Base-by-base conservation (phyloP, 1,140 invertebrate genomes). In the Sesamia nonagrioides region DNA sequence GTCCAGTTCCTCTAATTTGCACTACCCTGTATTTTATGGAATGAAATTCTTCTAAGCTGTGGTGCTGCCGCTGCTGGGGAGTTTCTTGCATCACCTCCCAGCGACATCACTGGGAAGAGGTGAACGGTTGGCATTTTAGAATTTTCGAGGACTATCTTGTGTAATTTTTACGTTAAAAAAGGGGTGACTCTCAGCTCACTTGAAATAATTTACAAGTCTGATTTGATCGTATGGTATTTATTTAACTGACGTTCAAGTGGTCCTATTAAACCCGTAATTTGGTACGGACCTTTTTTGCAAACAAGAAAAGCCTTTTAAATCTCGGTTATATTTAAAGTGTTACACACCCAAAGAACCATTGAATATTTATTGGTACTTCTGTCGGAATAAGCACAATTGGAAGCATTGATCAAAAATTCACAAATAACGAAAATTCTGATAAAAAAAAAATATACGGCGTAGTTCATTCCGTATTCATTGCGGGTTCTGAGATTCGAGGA, bases 381-480 rank as follows among this genome's bases (percentile, higher is more conserved):
- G 52, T 8, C 13, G 52, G 18, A 15, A 54, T 21, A 54, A 37
- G 6, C 15, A 6, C 15, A 15, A 68, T 68, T 33, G 11, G 40
- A 33, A 50, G 27, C 21, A 69, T 73, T 42, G 48, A 73, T 58
- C 50, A 73, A 58, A 73, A 27, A 73, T 56, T 56, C 52, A 7
- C 35, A 73, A 73, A 56, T 58, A 72, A 72, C 48, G 15, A 50
- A 56, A 72, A 56, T 37, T 58, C 17, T 58, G 17, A 58, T 6
- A n/a, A n/a, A 17, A 18, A 56, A 73, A 40, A 54, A 27, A 56
- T 9, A 13, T 71, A 71, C 42, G 50, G n/a, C 68, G n/a, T n/a
- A 17, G 15, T 21, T 75, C 71, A 75, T 79, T 73, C 58, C 7
- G 73, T 76, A 80, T 80, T 80, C 78, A 80, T 69, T 71, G 50